Evolutionary conservation across 53 echinoderm and acorn worm genomes (phyloP).

Genomic region (Mesocentrotus franciscanus): DNA sequence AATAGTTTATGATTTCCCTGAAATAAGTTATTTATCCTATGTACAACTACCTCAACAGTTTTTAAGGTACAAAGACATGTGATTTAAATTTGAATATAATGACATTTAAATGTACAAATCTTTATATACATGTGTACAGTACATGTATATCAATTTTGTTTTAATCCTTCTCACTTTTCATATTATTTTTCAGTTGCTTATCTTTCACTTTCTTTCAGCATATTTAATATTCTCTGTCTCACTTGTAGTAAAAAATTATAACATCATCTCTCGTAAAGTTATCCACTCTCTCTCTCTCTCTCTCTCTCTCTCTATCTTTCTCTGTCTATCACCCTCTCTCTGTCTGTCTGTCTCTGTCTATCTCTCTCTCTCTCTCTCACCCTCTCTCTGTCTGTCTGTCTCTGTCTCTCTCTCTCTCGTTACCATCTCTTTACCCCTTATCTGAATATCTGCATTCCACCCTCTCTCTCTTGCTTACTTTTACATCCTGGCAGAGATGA

Average conservation of each 20-base stretch:
- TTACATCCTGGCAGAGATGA: no score
- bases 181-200: not conserved
- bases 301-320: not conserved
- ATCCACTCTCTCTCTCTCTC: constrained; percentile 13
- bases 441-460: no score
- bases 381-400: not conserved
- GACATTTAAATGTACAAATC: not conserved
- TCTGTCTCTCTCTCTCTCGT: not conserved
- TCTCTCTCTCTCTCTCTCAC: not conserved
- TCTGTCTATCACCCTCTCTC: not conserved
- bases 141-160: not conserved
- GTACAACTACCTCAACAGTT: not conserved
- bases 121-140: not conserved
- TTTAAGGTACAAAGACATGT: not conserved
- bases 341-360: not conserved
- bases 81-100: not conserved
- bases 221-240: not conserved
- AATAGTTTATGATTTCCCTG: not conserved
- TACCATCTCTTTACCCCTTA: no score
- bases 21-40: not conserved
- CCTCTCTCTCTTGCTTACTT: not conserved
- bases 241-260: not conserved
- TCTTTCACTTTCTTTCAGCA: not conserved
- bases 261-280: not conserved
- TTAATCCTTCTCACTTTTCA: not conserved